Conservation (phyloP, 2,888 invertebrate species). For the Apoda limacodes region DNA sequence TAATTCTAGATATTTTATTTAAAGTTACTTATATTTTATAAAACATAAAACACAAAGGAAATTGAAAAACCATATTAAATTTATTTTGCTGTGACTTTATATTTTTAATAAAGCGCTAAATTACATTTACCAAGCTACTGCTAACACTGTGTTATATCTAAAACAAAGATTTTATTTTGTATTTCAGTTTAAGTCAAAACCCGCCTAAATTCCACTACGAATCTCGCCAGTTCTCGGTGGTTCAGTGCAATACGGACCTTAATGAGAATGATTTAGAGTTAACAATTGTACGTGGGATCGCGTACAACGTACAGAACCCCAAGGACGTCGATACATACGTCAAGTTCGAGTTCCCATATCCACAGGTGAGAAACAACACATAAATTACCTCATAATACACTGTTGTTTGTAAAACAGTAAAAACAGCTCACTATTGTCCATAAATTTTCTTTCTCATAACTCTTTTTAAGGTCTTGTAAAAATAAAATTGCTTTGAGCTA, state of each 20-base stretch:
- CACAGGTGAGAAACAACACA: conserved; percentile 72
- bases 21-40: too few relatives aligned
- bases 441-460: too few relatives aligned
- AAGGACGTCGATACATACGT: conserved; percentile 94
- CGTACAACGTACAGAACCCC: conserved; percentile 84
- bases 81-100: too few relatives aligned
- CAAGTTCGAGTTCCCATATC: conserved; percentile 92
- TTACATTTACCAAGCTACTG: too few relatives aligned
- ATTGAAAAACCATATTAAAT: too few relatives aligned
- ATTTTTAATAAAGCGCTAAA: too few relatives aligned
- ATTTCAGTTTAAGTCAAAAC: conserved; percentile 54
- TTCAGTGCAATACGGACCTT: conserved; percentile 95
- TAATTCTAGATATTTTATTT: too few relatives aligned
- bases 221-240: conserved; percentile 87
- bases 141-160: neutral
- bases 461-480: too few relatives aligned
- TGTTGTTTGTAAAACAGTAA: too few relatives aligned
- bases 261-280: conserved; percentile 92
- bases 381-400: conserved; percentile 7
- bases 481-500: too few relatives aligned
- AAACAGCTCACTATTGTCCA: neutral
- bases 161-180: conserved; percentile 8
- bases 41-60: too few relatives aligned
- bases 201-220: conserved; percentile 96
- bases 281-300: conserved; percentile 86